Evolutionary conservation across 2,113 vertebrate species (phyloP).

Genomic region (Puma concolor): DNA sequence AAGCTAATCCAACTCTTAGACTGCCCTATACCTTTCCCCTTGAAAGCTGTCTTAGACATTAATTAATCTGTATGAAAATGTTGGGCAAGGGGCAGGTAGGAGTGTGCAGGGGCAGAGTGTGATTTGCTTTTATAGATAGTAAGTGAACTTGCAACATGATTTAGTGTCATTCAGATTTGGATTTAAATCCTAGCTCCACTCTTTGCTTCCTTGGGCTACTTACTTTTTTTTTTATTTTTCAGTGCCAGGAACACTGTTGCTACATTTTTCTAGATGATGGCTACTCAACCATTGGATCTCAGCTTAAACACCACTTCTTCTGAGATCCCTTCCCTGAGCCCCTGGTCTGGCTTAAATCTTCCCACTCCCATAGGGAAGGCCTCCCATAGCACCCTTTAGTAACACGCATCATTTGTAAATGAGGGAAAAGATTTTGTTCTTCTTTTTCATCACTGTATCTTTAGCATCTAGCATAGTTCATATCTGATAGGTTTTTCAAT

Average conservation of each 20-base stretch:
- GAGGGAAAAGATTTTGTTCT: neutral
- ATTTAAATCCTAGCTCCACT: neutral
- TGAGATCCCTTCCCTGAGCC: neutral
- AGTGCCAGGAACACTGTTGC: neutral
- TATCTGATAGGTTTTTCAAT: neutral
- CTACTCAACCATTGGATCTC: neutral
- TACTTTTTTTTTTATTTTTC: neutral
- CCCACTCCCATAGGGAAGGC: neutral
- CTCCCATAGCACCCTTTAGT: neutral
- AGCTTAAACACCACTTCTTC: neutral
- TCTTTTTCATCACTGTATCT: neutral
- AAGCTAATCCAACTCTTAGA: neutral
- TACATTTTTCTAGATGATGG: neutral
- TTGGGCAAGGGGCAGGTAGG: neutral
- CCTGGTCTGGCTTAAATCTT: neutral
- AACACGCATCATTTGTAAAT: neutral
- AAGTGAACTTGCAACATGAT: neutral
- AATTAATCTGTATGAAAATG: neutral
- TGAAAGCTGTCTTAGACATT: neutral
- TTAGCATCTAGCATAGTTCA: neutral
- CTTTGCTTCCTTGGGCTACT: neutral
- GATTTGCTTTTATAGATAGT: neutral
- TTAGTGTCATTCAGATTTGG: neutral
- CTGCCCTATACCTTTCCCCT: neutral
- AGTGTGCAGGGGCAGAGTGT: neutral